These are phyloP conservation scores for Alouatta palliata DNA, from an alignment of 2,113 vertebrate species.

Conservation along the genomic window DNA sequence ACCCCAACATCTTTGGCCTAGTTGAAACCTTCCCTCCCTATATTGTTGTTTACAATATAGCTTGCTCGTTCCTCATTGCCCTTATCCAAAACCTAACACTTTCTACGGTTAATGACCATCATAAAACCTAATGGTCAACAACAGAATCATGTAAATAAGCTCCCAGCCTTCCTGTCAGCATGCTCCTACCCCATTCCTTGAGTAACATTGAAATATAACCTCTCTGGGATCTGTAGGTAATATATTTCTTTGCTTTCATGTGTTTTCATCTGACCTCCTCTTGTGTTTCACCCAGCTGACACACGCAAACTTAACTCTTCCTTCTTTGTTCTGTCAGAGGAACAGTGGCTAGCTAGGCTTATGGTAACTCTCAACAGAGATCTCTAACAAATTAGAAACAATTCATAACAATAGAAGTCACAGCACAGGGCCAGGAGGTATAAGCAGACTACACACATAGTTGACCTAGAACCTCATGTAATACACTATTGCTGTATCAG, in stretches of 20 bases:
- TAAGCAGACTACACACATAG: not conserved
- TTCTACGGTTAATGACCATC: not conserved
- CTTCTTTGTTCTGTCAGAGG: not conserved
- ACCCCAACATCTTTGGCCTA: not conserved
- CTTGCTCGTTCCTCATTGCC: not conserved
- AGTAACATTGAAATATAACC: too few relatives aligned
- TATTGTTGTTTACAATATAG: too few relatives aligned
- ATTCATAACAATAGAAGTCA: not conserved
- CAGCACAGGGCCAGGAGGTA: not conserved
- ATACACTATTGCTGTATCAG: not conserved
- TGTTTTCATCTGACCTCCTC: not conserved
- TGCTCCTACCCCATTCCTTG: not conserved
- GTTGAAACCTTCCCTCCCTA: not conserved
- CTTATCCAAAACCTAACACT: not conserved
- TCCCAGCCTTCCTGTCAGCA: not conserved
- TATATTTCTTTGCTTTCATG: not conserved
- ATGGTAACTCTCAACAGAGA: not conserved
- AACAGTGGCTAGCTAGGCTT: not conserved
- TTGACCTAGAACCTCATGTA: not conserved
- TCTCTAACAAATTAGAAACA: not conserved
- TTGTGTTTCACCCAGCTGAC: not conserved
- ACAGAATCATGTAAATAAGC: not conserved
- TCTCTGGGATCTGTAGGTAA: not conserved
- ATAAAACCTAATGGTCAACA: not conserved
- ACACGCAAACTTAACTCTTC: not conserved